These are phyloP conservation scores for Eupithecia exiguata DNA, from an alignment of 2,888 invertebrate genomes.

Conservation along the genomic window DNA sequence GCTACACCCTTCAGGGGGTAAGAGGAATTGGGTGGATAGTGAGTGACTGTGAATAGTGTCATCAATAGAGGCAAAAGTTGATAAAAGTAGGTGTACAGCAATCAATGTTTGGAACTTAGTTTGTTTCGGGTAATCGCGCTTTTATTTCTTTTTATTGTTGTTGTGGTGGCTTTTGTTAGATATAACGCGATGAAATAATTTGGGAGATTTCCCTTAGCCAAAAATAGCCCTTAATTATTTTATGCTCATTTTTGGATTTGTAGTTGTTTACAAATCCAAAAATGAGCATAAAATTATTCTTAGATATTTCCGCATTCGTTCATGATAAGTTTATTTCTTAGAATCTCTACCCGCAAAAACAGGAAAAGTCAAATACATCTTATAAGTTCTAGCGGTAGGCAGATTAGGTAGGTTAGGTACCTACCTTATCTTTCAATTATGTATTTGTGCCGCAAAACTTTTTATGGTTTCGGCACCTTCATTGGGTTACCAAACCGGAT, in stretches of 20 bases:
- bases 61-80: slow-evolving; percentile 25
- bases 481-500: slow-evolving; percentile 46
- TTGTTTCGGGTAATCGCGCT: slow-evolving; percentile 10
- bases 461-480: slow-evolving; percentile 37
- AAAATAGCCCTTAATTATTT: background rate
- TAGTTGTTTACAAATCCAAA: no score
- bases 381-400: background rate
- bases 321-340: background rate
- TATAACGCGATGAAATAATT: background rate
- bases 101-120: slow-evolving; percentile 10
- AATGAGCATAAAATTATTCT: no score
- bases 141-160: slow-evolving; percentile 2
- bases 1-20: slow-evolving; percentile 43
- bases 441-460: slow-evolving; percentile 16
- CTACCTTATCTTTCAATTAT: slow-evolving; percentile 1
- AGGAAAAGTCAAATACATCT: background rate
- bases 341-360: background rate
- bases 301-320: background rate
- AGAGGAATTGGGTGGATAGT: slow-evolving; percentile 35
- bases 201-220: background rate
- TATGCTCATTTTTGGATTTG: background rate
- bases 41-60: slow-evolving; percentile 40
- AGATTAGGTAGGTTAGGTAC: background rate
- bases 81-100: background rate
- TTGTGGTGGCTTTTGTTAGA: background rate